Evolutionary conservation across 2,888 invertebrate species (phyloP).

Genomic region (Acholoe squamosa): DNA sequence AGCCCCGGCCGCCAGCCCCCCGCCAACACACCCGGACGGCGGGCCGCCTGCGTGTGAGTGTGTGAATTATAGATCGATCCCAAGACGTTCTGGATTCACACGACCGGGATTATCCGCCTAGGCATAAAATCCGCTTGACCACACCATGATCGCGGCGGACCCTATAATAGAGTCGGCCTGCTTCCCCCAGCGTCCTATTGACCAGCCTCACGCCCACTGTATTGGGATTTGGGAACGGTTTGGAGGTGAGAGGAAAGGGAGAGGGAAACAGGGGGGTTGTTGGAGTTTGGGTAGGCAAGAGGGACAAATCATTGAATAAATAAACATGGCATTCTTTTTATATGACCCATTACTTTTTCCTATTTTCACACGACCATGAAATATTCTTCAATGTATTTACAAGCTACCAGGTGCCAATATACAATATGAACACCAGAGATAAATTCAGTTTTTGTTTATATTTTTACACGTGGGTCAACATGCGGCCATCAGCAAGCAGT

Average conservation of each 20-base stretch:
- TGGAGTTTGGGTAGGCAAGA: neutral
- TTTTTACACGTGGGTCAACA: too few relatives aligned
- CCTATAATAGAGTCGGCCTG: slow-evolving; percentile 52
- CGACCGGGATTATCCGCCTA: slow-evolving; percentile 40
- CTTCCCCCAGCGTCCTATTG: slow-evolving; percentile 2
- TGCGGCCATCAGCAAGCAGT: too few relatives aligned
- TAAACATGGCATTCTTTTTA: neutral
- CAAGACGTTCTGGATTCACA: slow-evolving; percentile 58
- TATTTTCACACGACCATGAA: neutral
- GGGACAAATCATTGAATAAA: neutral
- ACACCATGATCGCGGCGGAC: slow-evolving; percentile 47
- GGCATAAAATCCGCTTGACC: slow-evolving; percentile 59
- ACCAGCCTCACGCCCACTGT: slow-evolving; percentile 25
- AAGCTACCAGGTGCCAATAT: neutral
- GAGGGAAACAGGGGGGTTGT: neutral
- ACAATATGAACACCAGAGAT: neutral
- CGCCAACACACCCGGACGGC: slow-evolving; percentile 2
- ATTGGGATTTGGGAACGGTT: neutral
- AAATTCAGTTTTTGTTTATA: neutral
- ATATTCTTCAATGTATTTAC: neutral
- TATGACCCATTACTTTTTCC: neutral
- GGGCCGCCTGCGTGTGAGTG: slow-evolving; percentile 32
- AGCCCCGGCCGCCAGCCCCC: slow-evolving; percentile 15
- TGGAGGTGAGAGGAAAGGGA: neutral
- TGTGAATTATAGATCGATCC: slow-evolving; percentile 62